phyloP scores from a whole-genome alignment of 1,140 invertebrate genomes.

The Procambarus clarkii region DNA sequence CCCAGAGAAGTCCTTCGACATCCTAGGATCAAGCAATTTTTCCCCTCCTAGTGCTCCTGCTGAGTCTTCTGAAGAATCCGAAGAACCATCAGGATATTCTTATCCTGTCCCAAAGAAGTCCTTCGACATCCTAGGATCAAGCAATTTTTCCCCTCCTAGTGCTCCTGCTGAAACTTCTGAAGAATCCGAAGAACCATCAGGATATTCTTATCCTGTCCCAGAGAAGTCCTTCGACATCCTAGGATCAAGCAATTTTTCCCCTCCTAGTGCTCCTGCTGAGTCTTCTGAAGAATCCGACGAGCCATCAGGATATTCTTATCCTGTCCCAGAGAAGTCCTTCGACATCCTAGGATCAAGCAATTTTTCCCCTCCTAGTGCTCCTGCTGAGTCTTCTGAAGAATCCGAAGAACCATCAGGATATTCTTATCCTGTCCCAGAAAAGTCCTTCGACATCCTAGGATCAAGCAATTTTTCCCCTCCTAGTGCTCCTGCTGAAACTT shows the following conservation, averaged over 20 bases:
- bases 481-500: no score
- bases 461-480: no score
- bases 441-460: neutral
- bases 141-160: no score
- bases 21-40: neutral
- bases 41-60: neutral
- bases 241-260: no score
- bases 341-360: neutral
- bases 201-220: no score
- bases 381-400: neutral
- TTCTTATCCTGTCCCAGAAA: neutral
- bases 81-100: neutral
- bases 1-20: neutral
- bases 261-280: no score
- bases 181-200: no score
- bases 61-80: neutral
- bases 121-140: neutral
- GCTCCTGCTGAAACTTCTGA: no score
- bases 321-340: neutral
- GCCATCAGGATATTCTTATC: neutral
- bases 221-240: no score
- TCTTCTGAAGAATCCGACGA: no score
- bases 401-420: neutral
- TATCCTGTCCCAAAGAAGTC: neutral
- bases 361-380: neutral